phyloP scores from a whole-genome alignment of 2,888 invertebrate species.

The Cheilosia soror region DNA sequence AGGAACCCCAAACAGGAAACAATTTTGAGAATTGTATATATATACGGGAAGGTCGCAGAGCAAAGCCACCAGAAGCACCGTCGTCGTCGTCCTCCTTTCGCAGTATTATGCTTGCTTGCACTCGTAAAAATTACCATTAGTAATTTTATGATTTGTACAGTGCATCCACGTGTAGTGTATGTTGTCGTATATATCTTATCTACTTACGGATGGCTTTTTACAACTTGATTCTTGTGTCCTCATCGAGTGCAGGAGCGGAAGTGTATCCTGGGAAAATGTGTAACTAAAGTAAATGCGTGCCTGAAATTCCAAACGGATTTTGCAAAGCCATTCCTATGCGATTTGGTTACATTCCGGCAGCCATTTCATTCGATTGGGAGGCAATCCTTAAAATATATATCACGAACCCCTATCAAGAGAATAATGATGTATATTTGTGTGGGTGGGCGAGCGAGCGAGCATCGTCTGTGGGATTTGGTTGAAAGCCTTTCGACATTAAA shows the following conservation, averaged over 20 bases:
- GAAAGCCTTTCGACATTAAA: constrained; percentile 20
- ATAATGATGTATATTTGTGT: constrained; percentile 9
- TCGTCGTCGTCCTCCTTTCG: constrained; percentile 3
- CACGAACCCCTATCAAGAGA: not conserved
- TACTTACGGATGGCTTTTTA: constrained; percentile 14
- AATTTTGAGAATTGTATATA: constrained; percentile 63
- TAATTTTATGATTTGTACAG: constrained; percentile 62
- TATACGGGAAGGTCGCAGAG: constrained; percentile 33
- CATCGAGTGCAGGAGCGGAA: not conserved
- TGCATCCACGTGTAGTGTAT: constrained; percentile 51
- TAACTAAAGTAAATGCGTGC: constrained; percentile 28
- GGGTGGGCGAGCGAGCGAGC: not conserved
- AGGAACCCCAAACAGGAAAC: constrained; percentile 24
- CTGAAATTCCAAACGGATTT: constrained; percentile 36
- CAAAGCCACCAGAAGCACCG: not conserved
- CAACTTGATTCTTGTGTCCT: not conserved
- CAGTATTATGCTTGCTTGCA: constrained; percentile 33
- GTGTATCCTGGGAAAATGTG: constrained; percentile 10
- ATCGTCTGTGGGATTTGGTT: constrained; percentile 8
- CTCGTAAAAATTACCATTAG: constrained; percentile 61
- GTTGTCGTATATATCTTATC: not conserved
- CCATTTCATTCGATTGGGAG: constrained; percentile 19
- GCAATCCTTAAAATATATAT: constrained; percentile 19
- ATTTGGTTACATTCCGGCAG: constrained; percentile 23
- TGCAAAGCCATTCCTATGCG: constrained; percentile 3